These are phyloP conservation scores for Aurelia aurita DNA, from an alignment of 30 jellyfish, hydroid and myxozoan species.

Conservation along the genomic window DNA sequence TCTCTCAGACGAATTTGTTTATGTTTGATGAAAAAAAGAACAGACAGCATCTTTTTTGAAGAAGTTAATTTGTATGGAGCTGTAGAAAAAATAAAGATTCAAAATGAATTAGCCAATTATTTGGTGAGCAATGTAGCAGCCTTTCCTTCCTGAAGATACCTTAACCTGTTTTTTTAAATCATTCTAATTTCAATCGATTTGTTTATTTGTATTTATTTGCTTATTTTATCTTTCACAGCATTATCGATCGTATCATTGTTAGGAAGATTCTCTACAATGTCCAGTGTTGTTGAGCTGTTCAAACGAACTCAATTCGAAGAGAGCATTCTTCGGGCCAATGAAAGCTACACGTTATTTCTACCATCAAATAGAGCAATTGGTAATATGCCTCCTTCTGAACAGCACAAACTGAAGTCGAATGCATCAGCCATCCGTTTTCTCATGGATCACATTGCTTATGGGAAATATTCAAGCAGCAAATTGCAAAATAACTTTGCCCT, in stretches of 20 bases:
- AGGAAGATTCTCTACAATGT: conserved; percentile 1
- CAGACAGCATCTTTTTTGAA: too few relatives aligned
- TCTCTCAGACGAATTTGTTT: too few relatives aligned
- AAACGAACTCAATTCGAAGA: conserved; percentile 15
- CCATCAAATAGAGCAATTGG: conserved; percentile 45
- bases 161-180: too few relatives aligned
- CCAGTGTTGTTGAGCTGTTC: conserved; percentile 15
- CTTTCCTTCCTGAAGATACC: too few relatives aligned
- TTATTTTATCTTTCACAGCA: conserved; percentile 3
- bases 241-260: neutral
- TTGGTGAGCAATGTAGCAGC: too few relatives aligned
- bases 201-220: too few relatives aligned
- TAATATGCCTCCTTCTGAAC: neutral
- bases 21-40: too few relatives aligned
- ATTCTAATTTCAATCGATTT: too few relatives aligned
- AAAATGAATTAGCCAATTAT: too few relatives aligned
- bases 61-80: too few relatives aligned
- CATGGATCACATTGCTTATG: conserved; percentile 4
- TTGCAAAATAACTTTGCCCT: neutral
- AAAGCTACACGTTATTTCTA: conserved; percentile 20
- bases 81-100: too few relatives aligned
- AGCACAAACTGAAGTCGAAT: neutral
- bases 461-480: conserved; percentile 1
- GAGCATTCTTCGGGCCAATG: neutral
- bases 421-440: conserved; percentile 10